phyloP scores from a whole-genome alignment of 2,888 invertebrate genomes.

The Scaptomyza cyrtandrae region DNA sequence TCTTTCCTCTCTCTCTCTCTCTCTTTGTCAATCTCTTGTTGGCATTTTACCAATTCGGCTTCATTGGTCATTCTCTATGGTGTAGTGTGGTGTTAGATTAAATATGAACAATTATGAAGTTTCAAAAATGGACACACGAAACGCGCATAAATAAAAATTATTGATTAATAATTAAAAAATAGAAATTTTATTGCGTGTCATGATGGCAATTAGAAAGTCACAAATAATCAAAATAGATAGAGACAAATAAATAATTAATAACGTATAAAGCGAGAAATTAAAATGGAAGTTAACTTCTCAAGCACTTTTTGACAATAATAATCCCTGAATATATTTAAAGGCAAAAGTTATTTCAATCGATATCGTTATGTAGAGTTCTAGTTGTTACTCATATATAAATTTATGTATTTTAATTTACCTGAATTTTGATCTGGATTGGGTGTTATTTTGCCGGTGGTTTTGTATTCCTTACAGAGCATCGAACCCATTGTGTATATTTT shows the following conservation, averaged over 20 bases:
- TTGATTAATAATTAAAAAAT: constrained; percentile 28
- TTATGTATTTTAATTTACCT: constrained; percentile 46
- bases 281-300: no score
- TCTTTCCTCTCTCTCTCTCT: background rate
- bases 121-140: constrained; percentile 22
- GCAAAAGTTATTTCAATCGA: no score
- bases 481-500: constrained; percentile 78
- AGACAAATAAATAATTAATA: background rate
- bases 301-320: no score
- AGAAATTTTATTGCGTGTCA: constrained; percentile 21
- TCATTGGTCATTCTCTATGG: background rate
- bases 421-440: constrained; percentile 63
- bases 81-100: constrained; percentile 14
- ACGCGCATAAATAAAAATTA: constrained; percentile 15
- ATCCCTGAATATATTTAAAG: no score
- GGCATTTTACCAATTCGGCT: background rate
- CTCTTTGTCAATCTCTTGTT: no score
- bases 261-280: no score
- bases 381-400: background rate
- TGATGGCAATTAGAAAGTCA: constrained; percentile 22
- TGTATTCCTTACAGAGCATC: constrained; percentile 83
- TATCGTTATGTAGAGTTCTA: background rate
- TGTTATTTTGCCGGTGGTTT: constrained; percentile 74
- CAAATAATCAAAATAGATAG: background rate
- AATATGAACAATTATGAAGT: constrained; percentile 5